phyloP scores from a whole-genome alignment of 2,113 vertebrate genomes.

The Abramis brama region DNA sequence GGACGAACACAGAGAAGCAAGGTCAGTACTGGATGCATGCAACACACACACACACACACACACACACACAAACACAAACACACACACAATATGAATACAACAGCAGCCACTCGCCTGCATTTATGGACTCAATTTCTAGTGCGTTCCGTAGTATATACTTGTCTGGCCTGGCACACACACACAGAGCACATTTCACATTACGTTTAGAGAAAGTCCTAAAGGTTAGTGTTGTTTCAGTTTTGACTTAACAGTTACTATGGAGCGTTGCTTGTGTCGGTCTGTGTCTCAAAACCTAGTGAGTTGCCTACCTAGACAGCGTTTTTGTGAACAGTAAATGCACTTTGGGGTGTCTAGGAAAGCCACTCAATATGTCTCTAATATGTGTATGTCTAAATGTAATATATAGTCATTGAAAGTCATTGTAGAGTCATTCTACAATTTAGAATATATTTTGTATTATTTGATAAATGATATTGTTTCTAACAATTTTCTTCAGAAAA shows the following conservation, averaged over 20 bases:
- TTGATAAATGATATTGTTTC: too few relatives aligned
- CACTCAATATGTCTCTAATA: background rate
- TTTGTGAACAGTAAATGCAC: background rate
- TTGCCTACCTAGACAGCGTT: too few relatives aligned
- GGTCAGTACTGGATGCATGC: slow-evolving; percentile 70
- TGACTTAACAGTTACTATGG: background rate
- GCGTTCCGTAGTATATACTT: background rate
- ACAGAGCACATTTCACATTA: background rate
- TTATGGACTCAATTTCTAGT: background rate
- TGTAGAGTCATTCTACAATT: too few relatives aligned
- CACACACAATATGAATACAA: slow-evolving; percentile 15
- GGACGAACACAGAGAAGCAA: slow-evolving; percentile 67
- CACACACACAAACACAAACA: background rate
- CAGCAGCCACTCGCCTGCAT: background rate
- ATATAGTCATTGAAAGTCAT: too few relatives aligned
- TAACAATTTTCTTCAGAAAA: too few relatives aligned
- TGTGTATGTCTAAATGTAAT: too few relatives aligned
- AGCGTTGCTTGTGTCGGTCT: background rate
- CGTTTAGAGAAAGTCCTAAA: background rate
- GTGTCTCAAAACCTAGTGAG: slow-evolving; percentile 10
- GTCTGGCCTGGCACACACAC: background rate
- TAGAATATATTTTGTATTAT: too few relatives aligned
- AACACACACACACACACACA: background rate
- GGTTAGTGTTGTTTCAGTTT: background rate
- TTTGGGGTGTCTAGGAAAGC: background rate